A percentile compares a stretch with the other conserved stretches of the same genome.
phyloP scores from a whole-genome alignment of 2,113 vertebrate species.

The Pipra filicauda region DNA sequence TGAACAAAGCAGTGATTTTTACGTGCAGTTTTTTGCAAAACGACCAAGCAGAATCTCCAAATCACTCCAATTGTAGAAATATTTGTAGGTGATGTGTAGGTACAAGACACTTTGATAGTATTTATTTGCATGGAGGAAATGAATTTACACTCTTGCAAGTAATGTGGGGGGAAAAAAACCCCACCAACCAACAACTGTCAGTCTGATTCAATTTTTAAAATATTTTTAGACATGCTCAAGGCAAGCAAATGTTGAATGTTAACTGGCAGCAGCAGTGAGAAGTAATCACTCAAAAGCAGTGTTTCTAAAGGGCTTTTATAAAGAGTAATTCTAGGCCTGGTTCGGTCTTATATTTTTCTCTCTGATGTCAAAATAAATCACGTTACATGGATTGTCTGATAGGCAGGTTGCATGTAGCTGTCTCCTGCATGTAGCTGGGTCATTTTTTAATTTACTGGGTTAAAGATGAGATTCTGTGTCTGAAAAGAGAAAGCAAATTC shows the following conservation, averaged over 20 bases:
- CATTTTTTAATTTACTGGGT: not conserved
- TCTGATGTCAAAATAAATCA: not conserved
- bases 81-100: not conserved
- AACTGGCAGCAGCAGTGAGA: not conserved
- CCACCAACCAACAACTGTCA: not conserved
- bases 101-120: not conserved
- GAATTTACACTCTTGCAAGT: not conserved
- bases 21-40: not conserved
- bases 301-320: not conserved
- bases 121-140: not conserved
- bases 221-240: not conserved
- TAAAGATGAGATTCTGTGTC: not conserved
- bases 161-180: rapidly evolving
- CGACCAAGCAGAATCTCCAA: rapidly evolving
- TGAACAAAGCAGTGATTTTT: not conserved
- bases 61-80: not conserved
- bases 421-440: not conserved
- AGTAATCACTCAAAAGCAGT: not conserved
- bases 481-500: not conserved
- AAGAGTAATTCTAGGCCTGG: not conserved
- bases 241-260: not conserved
- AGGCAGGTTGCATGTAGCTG: not conserved
- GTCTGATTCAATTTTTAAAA: not conserved
- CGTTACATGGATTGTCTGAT: not conserved
- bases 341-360: not conserved